Evolutionary conservation across 2,888 invertebrate genomes (phyloP).

Genomic region (Mongoloraphidia duomilia): DNA sequence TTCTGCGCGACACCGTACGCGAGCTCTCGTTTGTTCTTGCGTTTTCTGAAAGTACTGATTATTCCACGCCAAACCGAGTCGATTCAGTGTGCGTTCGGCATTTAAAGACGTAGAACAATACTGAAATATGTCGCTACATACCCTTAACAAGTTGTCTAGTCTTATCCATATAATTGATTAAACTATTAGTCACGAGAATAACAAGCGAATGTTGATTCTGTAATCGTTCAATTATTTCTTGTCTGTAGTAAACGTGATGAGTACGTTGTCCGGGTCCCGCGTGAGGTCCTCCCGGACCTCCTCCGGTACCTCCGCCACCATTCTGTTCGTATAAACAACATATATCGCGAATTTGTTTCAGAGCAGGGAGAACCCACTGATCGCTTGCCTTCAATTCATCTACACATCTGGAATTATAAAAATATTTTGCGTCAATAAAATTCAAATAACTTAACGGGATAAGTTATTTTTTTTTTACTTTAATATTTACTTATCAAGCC

Average conservation of each 20-base stretch:
- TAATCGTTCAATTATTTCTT: constrained; percentile 66
- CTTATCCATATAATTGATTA: constrained; percentile 80
- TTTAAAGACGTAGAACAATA: no score
- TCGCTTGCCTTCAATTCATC: constrained; percentile 80
- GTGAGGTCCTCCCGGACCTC: constrained; percentile 11
- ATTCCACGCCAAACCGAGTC: no score
- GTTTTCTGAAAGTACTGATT: no score
- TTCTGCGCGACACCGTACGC: no score
- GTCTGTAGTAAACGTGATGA: constrained; percentile 42
- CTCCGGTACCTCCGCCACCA: constrained; percentile 37
- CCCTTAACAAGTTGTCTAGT: constrained; percentile 50
- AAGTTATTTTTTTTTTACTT: background rate
- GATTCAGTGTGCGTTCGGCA: no score
- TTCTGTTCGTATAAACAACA: constrained; percentile 86
- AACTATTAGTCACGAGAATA: constrained; percentile 83
- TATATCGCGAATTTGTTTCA: constrained; percentile 91
- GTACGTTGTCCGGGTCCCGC: constrained; percentile 31
- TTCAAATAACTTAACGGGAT: background rate
- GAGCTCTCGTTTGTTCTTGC: no score
- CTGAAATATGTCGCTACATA: constrained; percentile 11
- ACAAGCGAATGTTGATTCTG: constrained; percentile 88
- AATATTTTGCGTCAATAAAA: background rate
- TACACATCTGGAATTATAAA: constrained; percentile 46
- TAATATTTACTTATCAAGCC: constrained; percentile 64
- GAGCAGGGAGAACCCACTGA: constrained; percentile 85